A percentile compares a stretch with the other conserved stretches of the same genome.
Conservation (phyloP, 2,888 invertebrate genomes). For the Plemyria rubiginata region DNA sequence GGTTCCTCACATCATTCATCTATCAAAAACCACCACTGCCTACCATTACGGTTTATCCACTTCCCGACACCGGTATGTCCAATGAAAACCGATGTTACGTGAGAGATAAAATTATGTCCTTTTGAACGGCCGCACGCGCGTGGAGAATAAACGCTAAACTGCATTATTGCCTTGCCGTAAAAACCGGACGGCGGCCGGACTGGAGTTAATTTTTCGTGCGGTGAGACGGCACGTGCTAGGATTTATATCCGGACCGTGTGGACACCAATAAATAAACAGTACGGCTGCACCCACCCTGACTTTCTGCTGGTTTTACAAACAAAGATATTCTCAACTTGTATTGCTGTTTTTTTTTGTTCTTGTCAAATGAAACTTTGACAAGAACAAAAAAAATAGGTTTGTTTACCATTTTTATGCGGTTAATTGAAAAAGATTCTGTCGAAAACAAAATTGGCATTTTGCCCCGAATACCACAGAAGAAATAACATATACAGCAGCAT, state of each 20-base stretch:
- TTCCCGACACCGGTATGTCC: constrained; percentile 17
- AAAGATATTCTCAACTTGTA: no score
- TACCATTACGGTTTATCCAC: constrained; percentile 17
- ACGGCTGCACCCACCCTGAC: constrained; percentile 7
- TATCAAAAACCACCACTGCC: neutral
- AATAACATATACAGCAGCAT: no score
- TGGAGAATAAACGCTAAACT: constrained; percentile 56
- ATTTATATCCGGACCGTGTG: constrained; percentile 62
- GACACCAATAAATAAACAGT: constrained; percentile 57
- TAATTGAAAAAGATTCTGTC: no score
- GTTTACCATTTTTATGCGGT: no score
- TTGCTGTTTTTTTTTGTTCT: no score
- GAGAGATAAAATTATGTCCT: constrained; percentile 43
- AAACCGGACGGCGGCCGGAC: constrained; percentile 58
- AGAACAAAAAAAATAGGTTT: no score
- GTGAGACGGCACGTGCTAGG: constrained; percentile 60
- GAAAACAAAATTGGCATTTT: no score
- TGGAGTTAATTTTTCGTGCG: constrained; percentile 69
- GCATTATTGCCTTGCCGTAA: constrained; percentile 59
- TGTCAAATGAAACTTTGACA: no score
- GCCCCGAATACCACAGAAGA: no score
- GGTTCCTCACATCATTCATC: neutral
- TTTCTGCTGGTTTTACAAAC: constrained; percentile 2
- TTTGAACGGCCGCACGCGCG: constrained; percentile 48
- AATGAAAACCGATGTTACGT: constrained; percentile 41